Conservation (phyloP, 35 echinoderm and acorn worm species). For the Strongylocentrotus purpuratus region DNA sequence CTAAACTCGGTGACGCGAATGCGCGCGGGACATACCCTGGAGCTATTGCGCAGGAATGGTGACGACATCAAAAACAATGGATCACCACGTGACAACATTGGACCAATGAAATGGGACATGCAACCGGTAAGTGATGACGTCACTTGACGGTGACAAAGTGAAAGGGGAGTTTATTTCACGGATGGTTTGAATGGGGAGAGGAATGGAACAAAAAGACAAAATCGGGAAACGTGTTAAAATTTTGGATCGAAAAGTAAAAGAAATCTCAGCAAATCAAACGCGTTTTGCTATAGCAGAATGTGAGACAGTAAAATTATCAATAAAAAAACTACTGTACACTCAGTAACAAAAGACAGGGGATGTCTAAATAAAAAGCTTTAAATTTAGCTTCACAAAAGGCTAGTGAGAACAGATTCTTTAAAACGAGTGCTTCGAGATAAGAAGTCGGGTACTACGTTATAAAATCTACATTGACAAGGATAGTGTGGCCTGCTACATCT, state of each 20-base stretch:
- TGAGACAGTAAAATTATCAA: not conserved
- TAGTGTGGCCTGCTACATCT: not conserved
- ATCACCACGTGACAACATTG: constrained; percentile 22
- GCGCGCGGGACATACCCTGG: constrained; percentile 37
- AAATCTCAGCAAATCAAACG: constrained; percentile 28
- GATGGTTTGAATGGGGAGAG: not conserved
- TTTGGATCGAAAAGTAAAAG: not conserved
- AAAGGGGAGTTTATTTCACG: not conserved
- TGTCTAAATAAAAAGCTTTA: constrained; percentile 6
- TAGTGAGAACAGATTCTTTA: not conserved
- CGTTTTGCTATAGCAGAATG: not conserved
- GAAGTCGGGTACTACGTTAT: not conserved
- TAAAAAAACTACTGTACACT: not conserved
- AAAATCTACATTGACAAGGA: not conserved
- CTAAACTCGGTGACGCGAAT: constrained; percentile 40
- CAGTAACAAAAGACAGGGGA: not conserved
- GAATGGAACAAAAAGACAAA: constrained; percentile 26
- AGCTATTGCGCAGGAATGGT: not conserved
- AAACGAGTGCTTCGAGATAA: not conserved
- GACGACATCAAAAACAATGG: constrained; percentile 15
- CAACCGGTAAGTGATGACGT: constrained; percentile 17
- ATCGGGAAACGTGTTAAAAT: constrained; percentile 41
- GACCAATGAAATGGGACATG: constrained; percentile 42
- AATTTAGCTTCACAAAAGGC: not conserved
- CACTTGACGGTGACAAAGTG: not conserved